phyloP scores from a whole-genome alignment of 1,140 invertebrate genomes.

The Cydia strobilella region DNA sequence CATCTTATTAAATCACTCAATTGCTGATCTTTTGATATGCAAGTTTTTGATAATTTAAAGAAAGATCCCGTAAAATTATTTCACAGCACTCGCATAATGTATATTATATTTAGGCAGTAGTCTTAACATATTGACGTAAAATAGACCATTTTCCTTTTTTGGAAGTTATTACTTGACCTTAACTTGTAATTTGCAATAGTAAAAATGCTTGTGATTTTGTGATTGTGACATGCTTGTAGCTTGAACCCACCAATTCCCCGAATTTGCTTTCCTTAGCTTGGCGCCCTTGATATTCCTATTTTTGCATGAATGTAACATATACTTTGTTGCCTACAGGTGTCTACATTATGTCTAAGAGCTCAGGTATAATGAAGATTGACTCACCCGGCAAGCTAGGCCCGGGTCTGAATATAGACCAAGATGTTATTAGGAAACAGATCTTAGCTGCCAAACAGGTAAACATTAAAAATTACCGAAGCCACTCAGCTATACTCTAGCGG shows the following conservation, averaged over 20 bases:
- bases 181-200: background rate
- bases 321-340: constrained; percentile 76
- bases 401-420: constrained; percentile 77
- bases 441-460: constrained; percentile 75
- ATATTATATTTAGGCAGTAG: no score
- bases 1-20: no score
- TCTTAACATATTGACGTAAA: no score
- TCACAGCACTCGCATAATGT: no score
- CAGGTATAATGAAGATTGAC: constrained; percentile 85
- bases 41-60: no score
- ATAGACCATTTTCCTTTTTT: background rate
- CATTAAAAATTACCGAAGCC: background rate
- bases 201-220: background rate
- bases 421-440: constrained; percentile 77
- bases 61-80: no score
- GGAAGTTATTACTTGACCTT: background rate
- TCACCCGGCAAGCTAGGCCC: constrained; percentile 82
- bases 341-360: constrained; percentile 88
- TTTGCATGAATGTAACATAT: background rate
- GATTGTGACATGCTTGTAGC: background rate
- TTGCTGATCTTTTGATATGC: no score
- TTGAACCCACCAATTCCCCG: background rate
- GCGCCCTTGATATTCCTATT: background rate
- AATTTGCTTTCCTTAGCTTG: background rate
- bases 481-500: no score